Conservation (phyloP, 2,113 vertebrate species). For the Daboia siamensis region DNA sequence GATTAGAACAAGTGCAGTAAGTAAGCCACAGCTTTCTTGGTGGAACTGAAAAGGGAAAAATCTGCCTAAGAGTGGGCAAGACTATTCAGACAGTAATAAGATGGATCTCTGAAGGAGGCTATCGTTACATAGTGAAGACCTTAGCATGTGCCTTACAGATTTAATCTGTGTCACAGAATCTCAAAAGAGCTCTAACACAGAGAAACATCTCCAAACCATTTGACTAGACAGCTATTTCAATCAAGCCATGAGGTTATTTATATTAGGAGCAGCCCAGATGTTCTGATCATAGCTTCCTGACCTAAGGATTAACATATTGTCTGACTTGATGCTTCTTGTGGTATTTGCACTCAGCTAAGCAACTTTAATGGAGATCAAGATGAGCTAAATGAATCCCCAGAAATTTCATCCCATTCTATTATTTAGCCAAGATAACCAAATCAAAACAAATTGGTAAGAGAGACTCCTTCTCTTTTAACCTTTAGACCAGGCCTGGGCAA, state of each 20-base stretch:
- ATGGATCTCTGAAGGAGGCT: not conserved
- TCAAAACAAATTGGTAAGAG: not conserved
- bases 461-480: not conserved
- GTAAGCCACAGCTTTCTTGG: not conserved
- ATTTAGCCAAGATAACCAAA: not conserved
- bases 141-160: not conserved
- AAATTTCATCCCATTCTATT: not conserved
- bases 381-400: not conserved
- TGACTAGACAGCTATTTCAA: not conserved
- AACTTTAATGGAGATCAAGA: not conserved
- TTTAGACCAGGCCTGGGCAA: not conserved
- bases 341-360: not conserved
- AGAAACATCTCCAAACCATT: not conserved
- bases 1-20: not conserved
- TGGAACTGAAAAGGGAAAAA: not conserved
- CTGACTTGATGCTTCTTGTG: not conserved
- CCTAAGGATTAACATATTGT: not conserved
- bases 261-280: not conserved
- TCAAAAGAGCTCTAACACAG: not conserved
- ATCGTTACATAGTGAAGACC: too few relatives aligned
- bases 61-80: not conserved
- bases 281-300: not conserved
- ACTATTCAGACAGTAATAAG: not conserved
- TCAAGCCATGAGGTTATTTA: not conserved
- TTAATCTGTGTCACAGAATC: not conserved